Conservation (phyloP, 1,140 invertebrate species). For the Asobara japonica region DNA sequence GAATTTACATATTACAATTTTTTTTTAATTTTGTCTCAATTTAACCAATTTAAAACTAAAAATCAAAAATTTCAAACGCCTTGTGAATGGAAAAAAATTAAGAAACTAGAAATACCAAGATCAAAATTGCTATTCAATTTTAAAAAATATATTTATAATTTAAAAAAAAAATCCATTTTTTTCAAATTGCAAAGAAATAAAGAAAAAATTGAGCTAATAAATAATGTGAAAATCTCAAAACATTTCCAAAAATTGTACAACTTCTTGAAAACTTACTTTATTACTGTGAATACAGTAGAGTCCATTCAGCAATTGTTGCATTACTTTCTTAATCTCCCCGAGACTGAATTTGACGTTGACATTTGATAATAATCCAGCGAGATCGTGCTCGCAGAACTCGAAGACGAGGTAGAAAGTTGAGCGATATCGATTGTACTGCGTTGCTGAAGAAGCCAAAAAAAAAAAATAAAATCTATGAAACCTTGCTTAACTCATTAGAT, state of each 20-base stretch:
- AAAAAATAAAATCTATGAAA: conserved; percentile 26
- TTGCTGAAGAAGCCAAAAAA: conserved; percentile 70
- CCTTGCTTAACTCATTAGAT: neutral
- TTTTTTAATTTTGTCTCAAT: no score
- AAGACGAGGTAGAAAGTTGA: conserved; percentile 98
- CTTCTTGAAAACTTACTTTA: conserved; percentile 71
- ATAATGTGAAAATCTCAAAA: no score
- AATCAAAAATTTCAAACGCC: no score
- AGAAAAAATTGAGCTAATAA: no score
- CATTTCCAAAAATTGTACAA: neutral
- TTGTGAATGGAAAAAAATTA: no score
- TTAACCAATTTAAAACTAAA: no score
- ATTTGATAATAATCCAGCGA: conserved; percentile 96
- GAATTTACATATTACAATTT: no score
- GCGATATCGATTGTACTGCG: conserved; percentile 84
- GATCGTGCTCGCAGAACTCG: conserved; percentile 99
- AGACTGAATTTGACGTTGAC: conserved; percentile 96
- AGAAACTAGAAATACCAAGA: no score
- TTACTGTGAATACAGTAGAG: conserved; percentile 97
- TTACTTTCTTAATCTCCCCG: conserved; percentile 98
- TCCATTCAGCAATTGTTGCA: conserved; percentile 97
- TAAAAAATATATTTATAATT: no score
- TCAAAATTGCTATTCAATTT: no score
- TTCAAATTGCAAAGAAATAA: no score
- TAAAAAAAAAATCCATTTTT: no score